Evolutionary conservation across 2,797 vertebrate species (phyloP), one percentile per base, ranked within the genome.

Genomic region (Pseudochirops corinnae): DNA sequence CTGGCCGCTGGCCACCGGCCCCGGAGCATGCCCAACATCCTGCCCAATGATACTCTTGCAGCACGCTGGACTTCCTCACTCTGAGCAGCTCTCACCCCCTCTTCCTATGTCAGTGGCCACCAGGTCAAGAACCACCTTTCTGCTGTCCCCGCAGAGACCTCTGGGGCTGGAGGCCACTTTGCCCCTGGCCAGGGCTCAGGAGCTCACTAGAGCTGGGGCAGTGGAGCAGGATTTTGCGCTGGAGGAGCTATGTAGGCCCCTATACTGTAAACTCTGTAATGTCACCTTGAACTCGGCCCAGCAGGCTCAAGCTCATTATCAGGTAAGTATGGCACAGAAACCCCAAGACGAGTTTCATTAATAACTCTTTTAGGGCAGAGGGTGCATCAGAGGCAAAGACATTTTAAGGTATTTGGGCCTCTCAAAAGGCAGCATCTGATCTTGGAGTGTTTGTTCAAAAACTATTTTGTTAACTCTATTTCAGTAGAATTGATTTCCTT

Each of bases 191-290:
- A 98, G 99, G 93, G 99, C 99, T 92, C 99, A 99, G 94, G 99
- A 99, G 58, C 98, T 99, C 93, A 29, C 97, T 0, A 97, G 97
- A 56, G 98, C 98, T 0, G 98, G 98, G 92, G 99, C 98, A 82
- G 96, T 97, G 93, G 99, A 99, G 94, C 99, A 99, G 98, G 99
- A 99, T 92, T 98, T 99, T 97, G 97, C 99, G 93, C 98, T 99
- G 98, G 99, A 99, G 98, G 99, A 99, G 96, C 99, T 99, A 87
- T 99, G 99, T 98, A 99, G 99, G 98, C 99, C 99, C 58, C 98
- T 99, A 92, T 99, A 99, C 99, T 99, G 99, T 98, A 99, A 99
- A 98, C 99, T 99, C 97, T 99, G 99, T 98, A 99, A 99, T 96
- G 99, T 99, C 97, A 99, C 99, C 90, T 99, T 99, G 97, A 99